phyloP scores from a whole-genome alignment of 2,113 vertebrate genomes.

The Podilymbus podiceps region DNA sequence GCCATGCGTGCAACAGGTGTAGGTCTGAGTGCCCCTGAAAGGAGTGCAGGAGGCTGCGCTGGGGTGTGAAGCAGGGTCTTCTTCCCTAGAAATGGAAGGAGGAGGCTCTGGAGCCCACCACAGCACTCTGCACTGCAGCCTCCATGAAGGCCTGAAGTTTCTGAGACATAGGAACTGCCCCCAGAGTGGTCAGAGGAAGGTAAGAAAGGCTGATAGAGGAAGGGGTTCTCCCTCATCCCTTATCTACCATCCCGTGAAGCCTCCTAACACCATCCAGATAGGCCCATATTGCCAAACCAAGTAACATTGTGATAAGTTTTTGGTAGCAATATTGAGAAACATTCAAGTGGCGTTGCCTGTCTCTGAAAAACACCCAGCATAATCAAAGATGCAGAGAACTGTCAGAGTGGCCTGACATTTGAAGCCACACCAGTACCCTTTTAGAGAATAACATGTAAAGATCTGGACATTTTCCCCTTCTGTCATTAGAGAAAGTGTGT shows the following conservation, averaged over 20 bases:
- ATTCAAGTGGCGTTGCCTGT: background rate
- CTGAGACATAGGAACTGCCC: background rate
- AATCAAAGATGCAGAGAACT: background rate
- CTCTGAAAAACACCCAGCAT: background rate
- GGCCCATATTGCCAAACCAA: background rate
- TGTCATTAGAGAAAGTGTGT: background rate
- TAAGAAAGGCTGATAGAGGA: background rate
- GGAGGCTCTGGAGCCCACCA: background rate
- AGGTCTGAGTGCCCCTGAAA: background rate
- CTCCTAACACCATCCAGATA: background rate
- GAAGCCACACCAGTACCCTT: background rate
- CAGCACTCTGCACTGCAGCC: background rate
- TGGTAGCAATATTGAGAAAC: background rate
- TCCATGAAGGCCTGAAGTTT: background rate
- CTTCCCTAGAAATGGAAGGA: background rate
- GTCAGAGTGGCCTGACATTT: background rate
- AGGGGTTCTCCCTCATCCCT: background rate
- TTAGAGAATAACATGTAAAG: background rate
- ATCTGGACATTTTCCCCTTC: background rate
- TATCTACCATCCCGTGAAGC: background rate
- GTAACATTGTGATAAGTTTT: background rate
- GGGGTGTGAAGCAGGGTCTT: background rate
- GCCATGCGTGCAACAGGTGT: accelerated
- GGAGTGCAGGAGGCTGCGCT: accelerated
- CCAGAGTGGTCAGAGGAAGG: background rate